Evolutionary conservation across 2,888 invertebrate species (phyloP).

Genomic region (Caenorhabditis becei): DNA sequence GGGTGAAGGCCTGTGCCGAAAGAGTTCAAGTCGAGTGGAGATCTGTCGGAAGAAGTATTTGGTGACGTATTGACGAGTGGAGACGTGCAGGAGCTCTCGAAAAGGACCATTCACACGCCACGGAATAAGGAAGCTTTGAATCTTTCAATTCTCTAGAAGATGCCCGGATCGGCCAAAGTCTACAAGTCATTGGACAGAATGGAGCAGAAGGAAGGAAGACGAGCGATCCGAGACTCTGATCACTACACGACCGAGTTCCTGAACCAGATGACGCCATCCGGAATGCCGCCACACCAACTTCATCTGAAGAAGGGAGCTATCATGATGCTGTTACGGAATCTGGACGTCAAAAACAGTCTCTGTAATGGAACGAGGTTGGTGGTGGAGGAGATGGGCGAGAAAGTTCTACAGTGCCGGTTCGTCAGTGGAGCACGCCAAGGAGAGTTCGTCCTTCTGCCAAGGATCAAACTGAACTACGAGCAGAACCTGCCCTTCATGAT

Average conservation of each 20-base stretch:
- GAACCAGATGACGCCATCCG: too few species aligned
- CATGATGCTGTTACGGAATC: too few species aligned
- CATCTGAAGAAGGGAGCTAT: too few species aligned
- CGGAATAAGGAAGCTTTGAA: constrained; percentile 21
- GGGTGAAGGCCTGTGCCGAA: background rate
- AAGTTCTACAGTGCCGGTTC: constrained; percentile 1
- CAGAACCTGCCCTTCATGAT: background rate
- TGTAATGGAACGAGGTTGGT: too few species aligned
- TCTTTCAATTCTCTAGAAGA: background rate
- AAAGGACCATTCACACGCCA: constrained; percentile 19
- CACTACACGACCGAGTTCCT: too few species aligned
- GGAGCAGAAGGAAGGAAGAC: too few species aligned
- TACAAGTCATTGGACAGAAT: too few species aligned
- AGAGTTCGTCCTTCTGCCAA: background rate
- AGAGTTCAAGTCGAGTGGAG: background rate
- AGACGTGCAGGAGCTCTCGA: background rate
- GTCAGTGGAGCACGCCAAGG: background rate
- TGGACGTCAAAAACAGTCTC: too few species aligned
- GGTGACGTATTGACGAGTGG: background rate
- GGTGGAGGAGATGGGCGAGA: too few species aligned
- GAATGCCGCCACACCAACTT: too few species aligned
- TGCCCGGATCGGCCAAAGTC: too few species aligned
- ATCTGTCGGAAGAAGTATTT: constrained; percentile 18
- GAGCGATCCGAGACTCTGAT: too few species aligned
- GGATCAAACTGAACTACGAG: background rate